Base-by-base conservation (phyloP, 2,888 invertebrate genomes). In the Hydraecia micacea region DNA sequence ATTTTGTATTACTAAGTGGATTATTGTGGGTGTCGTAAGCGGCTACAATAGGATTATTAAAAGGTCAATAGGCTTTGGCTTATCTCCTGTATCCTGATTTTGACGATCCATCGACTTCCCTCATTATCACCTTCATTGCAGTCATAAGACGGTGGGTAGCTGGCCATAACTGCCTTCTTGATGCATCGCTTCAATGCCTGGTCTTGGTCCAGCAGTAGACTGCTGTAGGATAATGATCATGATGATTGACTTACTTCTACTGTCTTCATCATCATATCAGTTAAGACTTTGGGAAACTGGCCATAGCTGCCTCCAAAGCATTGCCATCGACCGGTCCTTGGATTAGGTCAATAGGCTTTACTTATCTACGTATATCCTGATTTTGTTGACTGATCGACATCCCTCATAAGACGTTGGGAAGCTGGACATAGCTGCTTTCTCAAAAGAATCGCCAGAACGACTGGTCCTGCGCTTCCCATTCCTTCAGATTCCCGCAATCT, bases 1-100 rank as follows among this genome's bases (percentile, higher is more conserved):
- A 42, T 73, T 92, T 91, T 86, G 81, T 86, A 60, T 83, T 75
- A 76, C 13, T 76, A 83, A 80, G 55, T 73, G 70, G 87, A 84
- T 86, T 80, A 79, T 6, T 18, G 80, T 83, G 62, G 66, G 58
- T 69, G 72, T 69, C 36, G 55, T 52, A 46, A 83, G 49, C 18
- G 66, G 71, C 28, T 28, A 62, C 21, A 71, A 70, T 69, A 58
- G 55, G 73, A 84, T 83, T 79, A 73, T 28, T 39, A 52, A 58
- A n/a, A 73, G 36, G 62, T 73, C 55, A 36, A 73, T 42, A 55
- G 52, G 60, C 65, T 65, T 36, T 42, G 46, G 25, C 21, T 71
- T 28, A 60, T 58, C 15, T 13, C n/a, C 1, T 13, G 42, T 52
- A 58, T 67, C 6, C 55, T 36, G 21, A 73, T 74, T 66, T n/a